Conservation (phyloP, 2,888 invertebrate species). For the Amphipyra berbera region DNA sequence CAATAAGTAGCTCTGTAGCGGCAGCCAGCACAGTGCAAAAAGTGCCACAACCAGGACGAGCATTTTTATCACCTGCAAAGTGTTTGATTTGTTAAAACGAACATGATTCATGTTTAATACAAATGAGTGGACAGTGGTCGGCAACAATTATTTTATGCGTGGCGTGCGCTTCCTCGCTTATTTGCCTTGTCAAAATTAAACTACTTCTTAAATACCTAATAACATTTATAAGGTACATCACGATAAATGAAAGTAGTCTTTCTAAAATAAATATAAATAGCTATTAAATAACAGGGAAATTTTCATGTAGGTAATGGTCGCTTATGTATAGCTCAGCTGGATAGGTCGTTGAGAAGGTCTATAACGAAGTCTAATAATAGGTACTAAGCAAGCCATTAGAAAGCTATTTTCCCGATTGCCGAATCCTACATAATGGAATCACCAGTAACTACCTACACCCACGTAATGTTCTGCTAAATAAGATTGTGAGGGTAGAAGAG, state of each 20-base stretch:
- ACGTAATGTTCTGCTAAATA: constrained; percentile 11
- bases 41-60: constrained; percentile 95
- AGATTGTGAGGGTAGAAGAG: background rate
- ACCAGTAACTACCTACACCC: background rate
- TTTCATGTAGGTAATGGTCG: constrained; percentile 3
- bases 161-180: background rate
- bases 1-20: constrained; percentile 93
- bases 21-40: constrained; percentile 96
- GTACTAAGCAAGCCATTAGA: constrained; percentile 14
- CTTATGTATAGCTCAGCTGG: background rate
- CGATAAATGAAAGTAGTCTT: too few relatives aligned
- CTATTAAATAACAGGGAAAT: background rate
- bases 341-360: constrained; percentile 7
- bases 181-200: constrained; percentile 1
- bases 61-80: constrained; percentile 95
- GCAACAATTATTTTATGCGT: constrained; percentile 21
- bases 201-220: background rate
- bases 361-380: constrained; percentile 18
- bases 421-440: constrained; percentile 13
- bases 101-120: background rate
- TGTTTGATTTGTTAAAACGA: constrained; percentile 15
- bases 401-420: constrained; percentile 12
- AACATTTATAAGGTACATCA: too few relatives aligned
- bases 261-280: too few relatives aligned
- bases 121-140: constrained; percentile 7